Conservation (phyloP, 2,888 invertebrate genomes). For the Limnephilus lunatus region DNA sequence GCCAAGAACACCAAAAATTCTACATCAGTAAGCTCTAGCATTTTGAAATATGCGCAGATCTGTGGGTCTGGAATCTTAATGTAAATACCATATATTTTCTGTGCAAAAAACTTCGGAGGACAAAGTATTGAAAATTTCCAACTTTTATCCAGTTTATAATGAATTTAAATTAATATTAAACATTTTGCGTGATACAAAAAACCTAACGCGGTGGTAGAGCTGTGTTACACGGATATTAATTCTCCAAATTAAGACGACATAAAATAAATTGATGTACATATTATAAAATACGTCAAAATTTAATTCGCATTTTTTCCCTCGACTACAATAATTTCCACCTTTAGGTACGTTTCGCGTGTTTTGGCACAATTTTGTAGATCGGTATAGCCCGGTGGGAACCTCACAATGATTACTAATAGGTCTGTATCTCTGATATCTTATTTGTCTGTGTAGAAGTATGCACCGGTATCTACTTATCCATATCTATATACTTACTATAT, state of each 20-base stretch:
- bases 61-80: no score
- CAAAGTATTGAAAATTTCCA: background rate
- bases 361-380: background rate
- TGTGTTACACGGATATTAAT: background rate
- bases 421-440: background rate
- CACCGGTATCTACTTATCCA: background rate
- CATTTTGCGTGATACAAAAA: background rate
- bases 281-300: background rate
- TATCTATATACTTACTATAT: background rate
- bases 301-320: background rate
- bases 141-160: background rate
- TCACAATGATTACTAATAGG: background rate
- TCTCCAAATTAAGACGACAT: background rate
- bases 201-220: background rate
- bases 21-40: background rate
- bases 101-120: background rate
- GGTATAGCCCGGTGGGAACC: background rate
- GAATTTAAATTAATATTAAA: background rate
- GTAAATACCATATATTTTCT: background rate
- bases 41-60: no score
- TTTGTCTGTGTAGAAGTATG: background rate
- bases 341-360: background rate
- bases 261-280: background rate
- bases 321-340: background rate
- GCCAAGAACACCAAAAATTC: background rate